These are phyloP conservation scores for Phoxinus phoxinus DNA, from an alignment of 2,113 vertebrate species.

Conservation along the genomic window DNA sequence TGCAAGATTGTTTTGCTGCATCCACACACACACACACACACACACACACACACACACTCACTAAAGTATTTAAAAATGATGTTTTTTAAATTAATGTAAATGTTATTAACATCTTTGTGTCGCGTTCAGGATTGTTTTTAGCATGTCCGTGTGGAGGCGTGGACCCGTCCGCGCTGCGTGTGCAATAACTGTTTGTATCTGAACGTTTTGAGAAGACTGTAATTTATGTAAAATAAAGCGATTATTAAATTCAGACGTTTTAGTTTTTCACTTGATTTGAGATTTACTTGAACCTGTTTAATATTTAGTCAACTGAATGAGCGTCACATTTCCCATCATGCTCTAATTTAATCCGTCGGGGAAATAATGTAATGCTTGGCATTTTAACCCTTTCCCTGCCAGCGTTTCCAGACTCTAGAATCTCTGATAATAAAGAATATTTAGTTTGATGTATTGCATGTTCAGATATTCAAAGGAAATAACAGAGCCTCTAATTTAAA, in stretches of 20 bases:
- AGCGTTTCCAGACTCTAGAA: too few relatives aligned
- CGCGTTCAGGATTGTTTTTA: conserved; percentile 59
- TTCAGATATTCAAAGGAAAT: too few relatives aligned
- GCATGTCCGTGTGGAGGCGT: conserved; percentile 75
- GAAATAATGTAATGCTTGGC: too few relatives aligned
- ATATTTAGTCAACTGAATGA: too few relatives aligned
- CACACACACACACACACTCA: background rate
- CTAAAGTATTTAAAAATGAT: conserved; percentile 50
- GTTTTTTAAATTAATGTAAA: conserved; percentile 60
- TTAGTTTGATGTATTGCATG: too few relatives aligned
- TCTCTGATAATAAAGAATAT: too few relatives aligned
- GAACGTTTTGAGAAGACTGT: conserved; percentile 74
- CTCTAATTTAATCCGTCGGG: too few relatives aligned
- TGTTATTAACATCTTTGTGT: conserved; percentile 56
- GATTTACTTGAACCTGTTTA: background rate
- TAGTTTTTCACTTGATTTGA: conserved; percentile 35
- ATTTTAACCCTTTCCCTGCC: too few relatives aligned
- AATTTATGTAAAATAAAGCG: conserved; percentile 90
- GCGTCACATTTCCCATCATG: too few relatives aligned
- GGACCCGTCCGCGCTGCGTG: conserved; percentile 78
- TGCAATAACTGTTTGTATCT: conserved; percentile 90
- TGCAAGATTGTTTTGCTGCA: conserved; percentile 41
- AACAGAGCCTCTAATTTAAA: too few relatives aligned
- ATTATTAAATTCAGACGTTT: conserved; percentile 69
- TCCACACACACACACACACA: conserved; percentile 34